Base-by-base conservation (phyloP, 2,113 vertebrate genomes). In the Thalassarche chlororhynchos region DNA sequence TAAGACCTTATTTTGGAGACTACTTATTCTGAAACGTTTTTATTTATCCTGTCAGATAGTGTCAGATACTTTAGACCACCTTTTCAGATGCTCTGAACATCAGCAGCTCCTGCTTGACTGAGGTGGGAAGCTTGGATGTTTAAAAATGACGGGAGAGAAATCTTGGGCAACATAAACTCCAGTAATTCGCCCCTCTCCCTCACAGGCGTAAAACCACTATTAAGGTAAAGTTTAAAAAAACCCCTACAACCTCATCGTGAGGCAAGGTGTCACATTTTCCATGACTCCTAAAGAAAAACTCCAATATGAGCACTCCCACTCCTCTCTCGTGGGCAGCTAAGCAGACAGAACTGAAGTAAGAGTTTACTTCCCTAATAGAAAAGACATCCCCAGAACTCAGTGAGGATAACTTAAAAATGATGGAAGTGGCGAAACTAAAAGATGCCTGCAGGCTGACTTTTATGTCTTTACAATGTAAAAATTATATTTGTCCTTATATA, bases 301-400 rank as follows among this genome's bases (percentile, higher is more conserved):
- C 89, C 78, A 81, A n/a, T 26, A 79, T 23, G 47, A 87, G 74
- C 78, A 34, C 49, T 60, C 60, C 89, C 69, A n/a, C 51, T 87
- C 95, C 58, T 92, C 88, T 80, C 94, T 94, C 61, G 51, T 77
- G 84, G 76, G 61, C 31, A 94, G 66, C 69, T 81, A 95, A 94
- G 55, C 65, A 84, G 49, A 58, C 44, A 54, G 52, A 90, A 87
- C 2, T 91, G 79, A 94, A 79, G 20, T 38, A 52, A 84, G 77
- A 51, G 23, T 84, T 94, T 84, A 94, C 64, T 91, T 84, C 57
- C 75, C 85, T 94, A 78, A 82, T 28, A 87, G 64, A 74, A 94
- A 82, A 64, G n/a, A 20, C 62, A 82, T 88, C 51, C 49, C 38
- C 40, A 92, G 78, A 84, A 88, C 58, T 74, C 58, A 32, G 32